Evolutionary conservation across 2,113 vertebrate genomes (phyloP).

Genomic region (Eulacestoma nigropectus): DNA sequence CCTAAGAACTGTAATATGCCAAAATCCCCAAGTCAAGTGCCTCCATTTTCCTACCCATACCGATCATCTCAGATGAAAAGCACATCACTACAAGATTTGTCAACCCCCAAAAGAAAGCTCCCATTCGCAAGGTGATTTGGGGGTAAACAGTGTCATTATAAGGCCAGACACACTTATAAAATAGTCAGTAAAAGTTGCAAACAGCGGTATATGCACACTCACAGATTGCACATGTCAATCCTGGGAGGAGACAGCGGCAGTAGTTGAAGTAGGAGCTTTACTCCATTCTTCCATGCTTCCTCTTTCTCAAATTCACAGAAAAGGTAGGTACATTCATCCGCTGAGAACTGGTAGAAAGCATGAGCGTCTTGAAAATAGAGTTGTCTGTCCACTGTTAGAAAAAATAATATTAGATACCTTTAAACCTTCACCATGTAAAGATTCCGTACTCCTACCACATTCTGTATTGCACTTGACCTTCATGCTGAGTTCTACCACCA

Average conservation of each 20-base stretch:
- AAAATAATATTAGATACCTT: neutral
- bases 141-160: neutral
- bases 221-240: constrained; percentile 82
- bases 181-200: neutral
- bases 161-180: neutral
- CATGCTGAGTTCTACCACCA: neutral
- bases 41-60: neutral
- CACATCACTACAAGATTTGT: neutral
- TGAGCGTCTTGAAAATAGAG: constrained; percentile 90
- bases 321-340: constrained; percentile 87
- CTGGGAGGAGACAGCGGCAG: constrained; percentile 84
- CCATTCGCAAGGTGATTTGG: neutral
- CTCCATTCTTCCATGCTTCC: constrained; percentile 89
- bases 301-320: constrained; percentile 92
- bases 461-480: neutral
- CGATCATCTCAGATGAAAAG: neutral
- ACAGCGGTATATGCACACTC: constrained; percentile 63
- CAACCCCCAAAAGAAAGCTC: neutral
- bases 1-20: neutral
- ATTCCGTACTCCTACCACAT: neutral
- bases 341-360: constrained; percentile 95
- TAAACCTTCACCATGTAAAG: neutral
- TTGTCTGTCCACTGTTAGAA: constrained; percentile 86
- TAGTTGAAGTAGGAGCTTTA: constrained; percentile 86
- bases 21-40: rapidly evolving